These are phyloP conservation scores for Rhagium mordax DNA, from an alignment of 2,888 invertebrate species.

Conservation along the genomic window DNA sequence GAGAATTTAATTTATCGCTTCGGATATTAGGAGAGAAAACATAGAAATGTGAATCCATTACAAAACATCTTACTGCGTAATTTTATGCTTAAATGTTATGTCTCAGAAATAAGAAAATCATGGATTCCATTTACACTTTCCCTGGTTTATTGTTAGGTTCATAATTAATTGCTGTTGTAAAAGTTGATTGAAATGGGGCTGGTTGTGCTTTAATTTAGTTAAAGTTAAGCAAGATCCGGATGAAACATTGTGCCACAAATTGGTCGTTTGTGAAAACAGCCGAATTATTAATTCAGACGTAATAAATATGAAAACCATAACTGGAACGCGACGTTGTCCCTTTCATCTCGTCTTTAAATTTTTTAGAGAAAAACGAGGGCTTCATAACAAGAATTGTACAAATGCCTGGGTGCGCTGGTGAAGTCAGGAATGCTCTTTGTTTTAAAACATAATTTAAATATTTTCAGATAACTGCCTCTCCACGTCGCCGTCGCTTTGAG, in stretches of 20 bases:
- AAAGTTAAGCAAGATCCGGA: constrained; percentile 2
- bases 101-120: constrained; percentile 13
- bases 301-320: constrained; percentile 20
- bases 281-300: constrained; percentile 25
- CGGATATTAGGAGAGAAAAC: constrained; percentile 1
- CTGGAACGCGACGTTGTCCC: constrained; percentile 4
- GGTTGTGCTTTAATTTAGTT: constrained; percentile 18
- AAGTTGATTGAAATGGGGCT: constrained; percentile 14
- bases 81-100: constrained; percentile 8
- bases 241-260: constrained; percentile 18
- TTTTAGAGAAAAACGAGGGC: constrained; percentile 4
- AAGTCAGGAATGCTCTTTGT: constrained; percentile 2
- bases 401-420: constrained; percentile 16
- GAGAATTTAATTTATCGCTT: constrained; percentile 1
- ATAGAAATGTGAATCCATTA: constrained; percentile 12
- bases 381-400: constrained; percentile 10
- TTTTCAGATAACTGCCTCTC: no score
- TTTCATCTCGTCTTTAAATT: constrained; percentile 16
- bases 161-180: constrained; percentile 13
- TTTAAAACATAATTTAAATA: neutral
- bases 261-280: constrained; percentile 20
- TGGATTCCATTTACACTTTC: constrained; percentile 10
- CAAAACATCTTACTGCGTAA: constrained; percentile 1
- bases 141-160: constrained; percentile 6
- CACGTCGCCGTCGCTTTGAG: no score